Base-by-base conservation (phyloP, 2,888 invertebrate genomes). In the Polia nebulosa region DNA sequence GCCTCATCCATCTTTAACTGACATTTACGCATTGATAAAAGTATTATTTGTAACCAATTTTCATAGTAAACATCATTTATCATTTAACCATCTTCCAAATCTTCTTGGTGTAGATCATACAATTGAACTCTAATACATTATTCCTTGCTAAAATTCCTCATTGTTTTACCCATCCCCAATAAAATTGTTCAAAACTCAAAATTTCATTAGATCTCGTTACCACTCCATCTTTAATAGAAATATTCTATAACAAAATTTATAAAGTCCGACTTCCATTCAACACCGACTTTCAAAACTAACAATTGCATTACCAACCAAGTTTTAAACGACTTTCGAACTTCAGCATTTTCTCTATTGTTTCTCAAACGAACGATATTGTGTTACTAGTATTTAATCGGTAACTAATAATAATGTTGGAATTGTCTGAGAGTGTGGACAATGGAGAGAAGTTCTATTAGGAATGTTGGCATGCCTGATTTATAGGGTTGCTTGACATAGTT, bases 271-370 rank as follows among this genome's bases (percentile, higher is more conserved):
- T 67, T 58, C 72, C 62, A 70, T 71, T 59, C 55, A 70, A 63
- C 66, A 34, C 34, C 53, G 60, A 56, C 58, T 72, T 84, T 73
- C 60, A 34, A 56, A 78, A 79, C 70, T 66, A 76, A 74, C 82
- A 82, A 82, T 84, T 76, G 80, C 70, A 72, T 82, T 80, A 74
- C 59, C 13, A 63, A 58, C 53, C 11, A 68, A 84, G 66, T 72
- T 76, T 66, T 29, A 76, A 84, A 82, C 53, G 67, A 84, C 57
- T 74, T 67, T 44, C 66, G 56, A 79, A 76, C 64, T 82, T 72
- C 27, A 58, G n/a, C 45, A 72, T 76, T 78, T 81, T 82, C 82
- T 67, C 71, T 65, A 81, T 82, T 84, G 82, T 84, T 67, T 25
- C 25, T 41, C n/a, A 52, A 55, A 76, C 55, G 70, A 58, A 65